phyloP scores from a whole-genome alignment of 2,888 invertebrate genomes.

The Drosophila paramelanica region DNA sequence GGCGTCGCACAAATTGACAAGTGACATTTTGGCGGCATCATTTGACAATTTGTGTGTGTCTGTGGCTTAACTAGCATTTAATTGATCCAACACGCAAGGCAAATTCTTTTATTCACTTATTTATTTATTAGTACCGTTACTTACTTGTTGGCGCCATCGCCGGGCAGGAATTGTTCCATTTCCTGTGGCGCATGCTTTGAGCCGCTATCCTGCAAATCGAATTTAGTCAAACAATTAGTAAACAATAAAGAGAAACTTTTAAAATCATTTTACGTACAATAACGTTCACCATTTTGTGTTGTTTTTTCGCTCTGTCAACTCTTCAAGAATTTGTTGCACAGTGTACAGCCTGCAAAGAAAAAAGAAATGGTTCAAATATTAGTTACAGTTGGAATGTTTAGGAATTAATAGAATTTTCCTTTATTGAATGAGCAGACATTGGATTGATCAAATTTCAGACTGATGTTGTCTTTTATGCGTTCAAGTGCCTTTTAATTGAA shows the following conservation, averaged over 20 bases:
- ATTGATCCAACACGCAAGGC: slow-evolving; percentile 51
- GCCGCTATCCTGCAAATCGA: slow-evolving; percentile 75
- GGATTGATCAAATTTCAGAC: slow-evolving; percentile 30
- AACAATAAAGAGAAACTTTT: slow-evolving; percentile 4
- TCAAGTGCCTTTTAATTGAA: slow-evolving; percentile 64
- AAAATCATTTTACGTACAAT: slow-evolving; percentile 67
- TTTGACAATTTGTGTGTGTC: slow-evolving; percentile 27
- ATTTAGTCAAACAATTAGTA: slow-evolving; percentile 20
- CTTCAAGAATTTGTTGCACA: slow-evolving; percentile 13
- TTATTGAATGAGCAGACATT: slow-evolving; percentile 55
- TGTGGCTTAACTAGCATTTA: slow-evolving; percentile 46
- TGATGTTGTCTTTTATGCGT: slow-evolving; percentile 45
- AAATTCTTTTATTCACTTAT: slow-evolving; percentile 26
- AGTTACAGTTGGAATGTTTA: slow-evolving; percentile 16
- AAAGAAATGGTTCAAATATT: slow-evolving; percentile 8
- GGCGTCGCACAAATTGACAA: slow-evolving; percentile 23
- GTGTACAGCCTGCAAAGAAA: slow-evolving; percentile 37
- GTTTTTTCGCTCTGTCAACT: slow-evolving; percentile 2
- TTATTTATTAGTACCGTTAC: slow-evolving; percentile 54
- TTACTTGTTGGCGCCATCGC: slow-evolving; percentile 86
- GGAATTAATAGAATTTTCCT: slow-evolving; percentile 18
- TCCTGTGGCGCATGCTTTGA: slow-evolving; percentile 87
- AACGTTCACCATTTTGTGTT: slow-evolving; percentile 82
- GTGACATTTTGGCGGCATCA: slow-evolving; percentile 38
- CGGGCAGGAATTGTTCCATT: slow-evolving; percentile 91